phyloP scores from a whole-genome alignment of 1,140 invertebrate species.

The Aphidius ervi region DNA sequence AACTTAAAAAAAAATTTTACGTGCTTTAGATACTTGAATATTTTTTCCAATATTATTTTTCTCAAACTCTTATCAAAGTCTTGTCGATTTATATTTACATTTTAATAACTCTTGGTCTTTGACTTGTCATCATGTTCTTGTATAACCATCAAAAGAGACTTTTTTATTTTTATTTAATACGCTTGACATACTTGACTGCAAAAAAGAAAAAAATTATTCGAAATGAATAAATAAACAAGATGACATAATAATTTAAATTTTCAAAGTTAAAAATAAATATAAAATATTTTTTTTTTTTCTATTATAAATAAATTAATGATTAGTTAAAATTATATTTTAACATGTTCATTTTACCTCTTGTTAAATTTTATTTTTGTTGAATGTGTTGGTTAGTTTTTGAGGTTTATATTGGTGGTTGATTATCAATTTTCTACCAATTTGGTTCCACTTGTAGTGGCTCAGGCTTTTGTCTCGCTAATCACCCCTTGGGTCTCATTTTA shows the following conservation, averaged over 20 bases:
- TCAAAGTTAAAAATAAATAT: too few relatives aligned
- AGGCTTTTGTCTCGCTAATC: conserved; percentile 52
- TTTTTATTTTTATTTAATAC: background rate
- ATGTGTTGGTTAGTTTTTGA: conserved; percentile 26
- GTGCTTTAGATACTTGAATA: too few relatives aligned
- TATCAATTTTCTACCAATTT: conserved; percentile 55
- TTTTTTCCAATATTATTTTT: background rate
- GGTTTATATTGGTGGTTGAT: conserved; percentile 47
- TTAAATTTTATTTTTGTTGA: background rate
- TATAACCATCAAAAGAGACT: too few relatives aligned
- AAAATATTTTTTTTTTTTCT: too few relatives aligned
- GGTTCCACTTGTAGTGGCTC: conserved; percentile 50
- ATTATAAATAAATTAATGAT: too few relatives aligned
- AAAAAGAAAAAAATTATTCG: background rate
- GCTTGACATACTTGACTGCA: background rate
- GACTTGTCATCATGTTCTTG: conserved; percentile 7
- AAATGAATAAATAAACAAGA: background rate
- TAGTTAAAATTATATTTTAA: background rate
- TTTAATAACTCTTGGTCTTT: conserved; percentile 35
- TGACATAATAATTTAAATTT: background rate
- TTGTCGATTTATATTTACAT: conserved; percentile 41
- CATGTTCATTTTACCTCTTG: conserved; percentile 1
- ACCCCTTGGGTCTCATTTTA: conserved; percentile 46
- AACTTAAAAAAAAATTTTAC: too few relatives aligned
- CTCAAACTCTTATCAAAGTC: background rate